phyloP scores from a whole-genome alignment of 2,113 vertebrate species.

The Pongo pygmaeus region DNA sequence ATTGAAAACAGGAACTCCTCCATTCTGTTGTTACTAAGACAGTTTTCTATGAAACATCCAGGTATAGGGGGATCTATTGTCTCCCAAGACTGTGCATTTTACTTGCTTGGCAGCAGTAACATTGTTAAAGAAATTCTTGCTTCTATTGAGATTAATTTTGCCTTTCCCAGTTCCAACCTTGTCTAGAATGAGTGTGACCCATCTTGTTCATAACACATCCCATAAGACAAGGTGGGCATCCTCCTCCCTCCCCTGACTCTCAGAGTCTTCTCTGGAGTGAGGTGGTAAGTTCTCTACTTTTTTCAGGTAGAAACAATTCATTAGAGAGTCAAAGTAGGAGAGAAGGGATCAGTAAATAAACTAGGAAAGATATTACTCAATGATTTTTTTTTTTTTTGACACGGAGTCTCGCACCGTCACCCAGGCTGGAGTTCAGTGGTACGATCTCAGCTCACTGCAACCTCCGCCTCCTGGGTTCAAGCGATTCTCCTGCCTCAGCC shows the following conservation, averaged over 20 bases:
- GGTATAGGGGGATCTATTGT: background rate
- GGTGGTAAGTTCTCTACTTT: background rate
- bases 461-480: too few species aligned
- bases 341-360: background rate
- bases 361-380: background rate
- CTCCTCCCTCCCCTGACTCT: fast-evolving
- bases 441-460: too few species aligned
- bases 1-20: background rate
- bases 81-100: background rate
- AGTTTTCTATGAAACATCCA: background rate
- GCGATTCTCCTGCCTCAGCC: too few species aligned
- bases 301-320: background rate
- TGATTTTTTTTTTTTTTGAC: too few species aligned
- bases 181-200: too few species aligned
- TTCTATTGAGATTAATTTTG: background rate
- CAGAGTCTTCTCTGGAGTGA: background rate
- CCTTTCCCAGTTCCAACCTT: background rate
- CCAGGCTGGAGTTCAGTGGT: too few species aligned
- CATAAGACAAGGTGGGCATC: background rate
- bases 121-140: background rate
- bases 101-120: background rate
- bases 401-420: too few species aligned
- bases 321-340: background rate
- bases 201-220: background rate
- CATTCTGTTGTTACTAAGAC: background rate